phyloP scores from a whole-genome alignment of 2,797 vertebrate species.

The Thunnus albacares region DNA sequence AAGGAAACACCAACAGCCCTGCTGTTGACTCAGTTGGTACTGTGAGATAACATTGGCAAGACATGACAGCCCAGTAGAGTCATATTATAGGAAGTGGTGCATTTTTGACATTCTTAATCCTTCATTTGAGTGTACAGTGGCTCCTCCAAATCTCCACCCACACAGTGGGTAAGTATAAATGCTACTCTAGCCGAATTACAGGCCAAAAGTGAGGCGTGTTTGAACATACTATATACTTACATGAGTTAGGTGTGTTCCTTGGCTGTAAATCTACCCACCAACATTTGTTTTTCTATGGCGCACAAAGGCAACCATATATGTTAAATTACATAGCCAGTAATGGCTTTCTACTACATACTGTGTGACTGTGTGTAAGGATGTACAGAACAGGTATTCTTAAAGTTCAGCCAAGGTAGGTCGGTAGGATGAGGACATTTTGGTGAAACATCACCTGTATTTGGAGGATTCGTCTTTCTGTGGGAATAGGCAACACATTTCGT shows the following conservation, averaged over 20 bases:
- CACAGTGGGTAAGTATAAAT: conserved; percentile 31
- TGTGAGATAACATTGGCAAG: conserved; percentile 9
- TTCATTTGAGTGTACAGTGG: background rate
- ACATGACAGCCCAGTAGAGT: conserved; percentile 1
- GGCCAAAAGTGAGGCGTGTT: conserved; percentile 46
- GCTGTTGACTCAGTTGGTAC: background rate
- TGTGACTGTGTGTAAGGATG: background rate
- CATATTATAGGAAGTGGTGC: conserved; percentile 1
- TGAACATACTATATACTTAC: conserved; percentile 46
- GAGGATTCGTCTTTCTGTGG: conserved; percentile 12
- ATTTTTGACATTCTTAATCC: conserved; percentile 41
- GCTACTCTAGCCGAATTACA: conserved; percentile 64
- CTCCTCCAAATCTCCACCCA: conserved; percentile 14
- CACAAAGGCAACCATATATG: conserved; percentile 8
- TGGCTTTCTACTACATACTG: background rate
- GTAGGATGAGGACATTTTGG: background rate
- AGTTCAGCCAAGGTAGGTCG: background rate
- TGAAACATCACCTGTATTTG: background rate
- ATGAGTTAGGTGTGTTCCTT: conserved; percentile 19
- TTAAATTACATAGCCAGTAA: background rate
- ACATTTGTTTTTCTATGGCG: background rate
- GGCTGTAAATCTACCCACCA: conserved; percentile 39
- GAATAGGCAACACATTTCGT: background rate
- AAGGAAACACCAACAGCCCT: background rate
- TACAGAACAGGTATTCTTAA: background rate